Evolutionary conservation across 2,888 invertebrate species (phyloP).

Genomic region (Drosophila buzzatii): DNA sequence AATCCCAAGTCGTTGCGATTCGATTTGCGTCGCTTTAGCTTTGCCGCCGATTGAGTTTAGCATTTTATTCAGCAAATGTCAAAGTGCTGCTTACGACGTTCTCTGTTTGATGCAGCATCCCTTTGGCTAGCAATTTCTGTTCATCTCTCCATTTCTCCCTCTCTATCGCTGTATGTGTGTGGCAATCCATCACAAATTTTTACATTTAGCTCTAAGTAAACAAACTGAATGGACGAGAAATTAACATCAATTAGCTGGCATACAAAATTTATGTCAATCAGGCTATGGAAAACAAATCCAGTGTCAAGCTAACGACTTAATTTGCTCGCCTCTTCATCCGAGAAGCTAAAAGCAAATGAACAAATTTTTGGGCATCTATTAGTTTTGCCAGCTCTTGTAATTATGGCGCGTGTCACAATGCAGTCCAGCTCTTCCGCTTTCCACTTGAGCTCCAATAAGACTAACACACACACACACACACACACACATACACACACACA

Average conservation of each 20-base stretch:
- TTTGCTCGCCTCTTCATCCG: slow-evolving; percentile 38
- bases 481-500: slow-evolving; percentile 7
- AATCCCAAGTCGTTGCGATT: slow-evolving; percentile 64
- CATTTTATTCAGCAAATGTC: slow-evolving; percentile 43
- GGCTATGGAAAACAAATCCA: slow-evolving; percentile 46
- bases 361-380: slow-evolving; percentile 55
- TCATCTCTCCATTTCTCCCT: not conserved
- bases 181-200: slow-evolving; percentile 62
- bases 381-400: slow-evolving; percentile 60
- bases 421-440: slow-evolving; percentile 10
- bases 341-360: slow-evolving; percentile 58
- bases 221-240: slow-evolving; percentile 40
- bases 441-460: slow-evolving; percentile 29
- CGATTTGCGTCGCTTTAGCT: slow-evolving; percentile 78
- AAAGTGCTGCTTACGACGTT: slow-evolving; percentile 30
- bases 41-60: slow-evolving; percentile 60
- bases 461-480: slow-evolving; percentile 18
- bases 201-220: slow-evolving; percentile 32
- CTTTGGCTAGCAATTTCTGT: not conserved
- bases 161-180: not conserved
- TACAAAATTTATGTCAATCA: slow-evolving; percentile 73
- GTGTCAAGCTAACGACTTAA: slow-evolving; percentile 52
- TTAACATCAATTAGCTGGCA: slow-evolving; percentile 76
- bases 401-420: slow-evolving; percentile 58
- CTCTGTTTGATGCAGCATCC: slow-evolving; percentile 18